Percentiles rank a stretch among this genome's conserved stretches.
Evolutionary conservation across 2,888 invertebrate genomes (phyloP).

Genomic region (Euspilapteryx auroguttella): DNA sequence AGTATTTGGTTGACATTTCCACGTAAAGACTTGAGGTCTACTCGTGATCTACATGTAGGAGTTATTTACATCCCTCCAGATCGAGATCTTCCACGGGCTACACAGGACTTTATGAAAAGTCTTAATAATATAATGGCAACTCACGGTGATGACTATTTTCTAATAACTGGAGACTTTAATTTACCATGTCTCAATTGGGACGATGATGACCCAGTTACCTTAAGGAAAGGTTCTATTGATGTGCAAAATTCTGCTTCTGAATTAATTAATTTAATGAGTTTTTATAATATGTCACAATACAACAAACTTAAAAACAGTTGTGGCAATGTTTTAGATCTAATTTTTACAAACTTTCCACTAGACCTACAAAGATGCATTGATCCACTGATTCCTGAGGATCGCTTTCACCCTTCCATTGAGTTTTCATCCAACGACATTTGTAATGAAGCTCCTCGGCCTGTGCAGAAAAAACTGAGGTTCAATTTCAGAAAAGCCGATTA

Average conservation of each 20-base stretch:
- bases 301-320: constrained; percentile 1
- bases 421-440: neutral
- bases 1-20: constrained; percentile 2
- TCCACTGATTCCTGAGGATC: neutral
- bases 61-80: constrained; percentile 2
- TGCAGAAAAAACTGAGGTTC: neutral
- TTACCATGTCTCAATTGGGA: neutral
- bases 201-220: neutral
- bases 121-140: neutral
- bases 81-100: neutral
- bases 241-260: neutral
- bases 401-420: neutral
- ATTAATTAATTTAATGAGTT: neutral
- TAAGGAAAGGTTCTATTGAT: neutral
- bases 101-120: neutral
- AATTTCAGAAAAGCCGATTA: constrained; percentile 1
- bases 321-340: constrained; percentile 1
- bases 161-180: constrained; percentile 1
- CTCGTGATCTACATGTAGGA: neutral
- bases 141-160: neutral
- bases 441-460: too few species aligned
- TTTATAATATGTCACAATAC: neutral
- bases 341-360: neutral
- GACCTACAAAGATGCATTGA: too few species aligned
- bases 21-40: too few species aligned